These are phyloP conservation scores for Epizoanthus fatuus DNA, from an alignment of 92 coral and sea anemone species.

Conservation along the genomic window DNA sequence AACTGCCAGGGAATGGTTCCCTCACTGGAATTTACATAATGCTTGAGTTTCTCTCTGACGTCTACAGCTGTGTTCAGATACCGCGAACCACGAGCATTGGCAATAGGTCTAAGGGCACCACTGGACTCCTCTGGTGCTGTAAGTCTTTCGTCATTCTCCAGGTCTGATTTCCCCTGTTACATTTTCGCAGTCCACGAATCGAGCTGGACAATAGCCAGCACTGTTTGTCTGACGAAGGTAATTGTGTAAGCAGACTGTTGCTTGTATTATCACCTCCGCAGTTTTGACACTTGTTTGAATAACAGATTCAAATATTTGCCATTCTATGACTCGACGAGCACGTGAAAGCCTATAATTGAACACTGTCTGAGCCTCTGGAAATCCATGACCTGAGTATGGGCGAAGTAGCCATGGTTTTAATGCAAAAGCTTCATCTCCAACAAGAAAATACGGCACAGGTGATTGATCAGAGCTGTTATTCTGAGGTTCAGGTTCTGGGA, in stretches of 20 bases:
- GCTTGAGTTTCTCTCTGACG: conserved; percentile 16
- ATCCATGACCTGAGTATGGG: no score
- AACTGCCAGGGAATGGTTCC: conserved; percentile 33
- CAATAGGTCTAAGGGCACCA: conserved; percentile 9
- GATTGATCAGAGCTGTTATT: background rate
- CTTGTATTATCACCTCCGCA: conserved; percentile 12
- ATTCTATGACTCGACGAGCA: conserved; percentile 34
- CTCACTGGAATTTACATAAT: conserved; percentile 13
- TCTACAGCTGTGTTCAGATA: conserved; percentile 5
- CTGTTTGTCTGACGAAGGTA: conserved; percentile 37
- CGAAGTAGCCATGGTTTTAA: background rate
- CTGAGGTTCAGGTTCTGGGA: conserved; percentile 29
- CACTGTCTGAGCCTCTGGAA: background rate
- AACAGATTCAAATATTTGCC: conserved; percentile 33
- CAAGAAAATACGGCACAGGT: conserved; percentile 18
- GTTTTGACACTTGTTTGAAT: conserved; percentile 56
- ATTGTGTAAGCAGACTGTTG: conserved; percentile 41
- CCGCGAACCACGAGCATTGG: conserved; percentile 1
- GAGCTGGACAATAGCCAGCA: conserved; percentile 38
- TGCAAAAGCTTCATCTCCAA: no score
- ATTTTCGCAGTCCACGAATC: conserved; percentile 34
- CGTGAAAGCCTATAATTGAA: conserved; percentile 53
- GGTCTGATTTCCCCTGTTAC: conserved; percentile 9
- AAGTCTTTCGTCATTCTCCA: conserved; percentile 22
- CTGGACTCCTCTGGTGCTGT: background rate